A percentile compares a stretch with the other conserved stretches of the same genome.
phyloP scores from a whole-genome alignment of 2,113 vertebrate genomes.

The Cnemophilus loriae region DNA sequence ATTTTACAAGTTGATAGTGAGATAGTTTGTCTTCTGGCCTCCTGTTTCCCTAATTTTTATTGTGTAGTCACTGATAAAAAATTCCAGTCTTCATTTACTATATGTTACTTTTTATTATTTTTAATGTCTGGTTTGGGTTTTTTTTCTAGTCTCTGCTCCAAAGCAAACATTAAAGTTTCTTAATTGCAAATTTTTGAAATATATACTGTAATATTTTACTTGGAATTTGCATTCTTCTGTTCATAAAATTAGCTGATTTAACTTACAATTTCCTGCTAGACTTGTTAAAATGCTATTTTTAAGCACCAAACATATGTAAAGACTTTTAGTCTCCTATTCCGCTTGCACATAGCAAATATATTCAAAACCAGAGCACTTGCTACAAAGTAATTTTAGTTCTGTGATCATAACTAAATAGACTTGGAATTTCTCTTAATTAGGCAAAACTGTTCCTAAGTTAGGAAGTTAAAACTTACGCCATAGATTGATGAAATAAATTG shows the following conservation, averaged over 20 bases:
- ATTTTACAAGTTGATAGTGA: not conserved
- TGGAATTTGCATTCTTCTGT: not conserved
- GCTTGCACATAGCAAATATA: not conserved
- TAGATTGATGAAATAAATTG: not conserved
- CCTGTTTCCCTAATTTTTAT: not conserved
- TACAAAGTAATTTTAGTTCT: not conserved
- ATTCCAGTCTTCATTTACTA: not conserved
- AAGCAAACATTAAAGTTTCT: not conserved
- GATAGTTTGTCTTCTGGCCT: not conserved
- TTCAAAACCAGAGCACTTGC: not conserved
- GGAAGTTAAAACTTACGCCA: not conserved
- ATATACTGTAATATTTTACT: not conserved
- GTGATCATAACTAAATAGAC: not conserved
- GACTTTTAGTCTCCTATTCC: not conserved
- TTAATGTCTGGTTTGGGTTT: not conserved
- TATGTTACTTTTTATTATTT: not conserved
- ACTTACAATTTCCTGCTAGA: not conserved
- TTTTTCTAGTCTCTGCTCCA: not conserved
- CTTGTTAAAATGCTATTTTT: not conserved
- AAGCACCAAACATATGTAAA: not conserved
- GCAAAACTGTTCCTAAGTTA: not conserved
- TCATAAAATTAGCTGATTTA: not conserved
- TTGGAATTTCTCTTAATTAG: not conserved
- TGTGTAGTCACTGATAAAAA: not conserved
- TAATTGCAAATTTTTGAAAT: not conserved